phyloP scores from a whole-genome alignment of 2,797 vertebrate species.

The Enteromius thamalakanensis region DNA sequence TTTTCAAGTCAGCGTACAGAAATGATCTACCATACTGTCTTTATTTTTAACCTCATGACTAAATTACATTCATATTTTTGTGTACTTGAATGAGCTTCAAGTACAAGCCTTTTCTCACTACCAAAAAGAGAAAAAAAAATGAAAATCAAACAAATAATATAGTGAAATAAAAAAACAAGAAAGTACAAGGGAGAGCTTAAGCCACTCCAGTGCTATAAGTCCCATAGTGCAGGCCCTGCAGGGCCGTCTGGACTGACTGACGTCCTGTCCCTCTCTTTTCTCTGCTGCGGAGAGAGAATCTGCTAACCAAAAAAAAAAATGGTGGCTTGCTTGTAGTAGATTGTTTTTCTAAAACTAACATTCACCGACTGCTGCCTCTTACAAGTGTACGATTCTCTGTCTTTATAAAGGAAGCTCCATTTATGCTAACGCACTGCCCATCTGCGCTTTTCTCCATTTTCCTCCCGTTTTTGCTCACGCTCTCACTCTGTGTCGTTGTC shows the following conservation, averaged over 20 bases:
- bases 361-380: constrained; percentile 39
- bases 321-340: constrained; percentile 52
- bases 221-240: constrained; percentile 66
- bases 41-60: constrained; percentile 82
- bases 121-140: constrained; percentile 68
- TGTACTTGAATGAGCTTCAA: constrained; percentile 72
- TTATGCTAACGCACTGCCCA: constrained; percentile 44
- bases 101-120: constrained; percentile 75
- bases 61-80: constrained; percentile 85
- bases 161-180: constrained; percentile 71
- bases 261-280: constrained; percentile 56
- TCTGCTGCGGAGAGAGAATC: constrained; percentile 58
- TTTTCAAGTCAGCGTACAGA: constrained; percentile 76
- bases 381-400: constrained; percentile 33
- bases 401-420: constrained; percentile 54
- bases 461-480: constrained; percentile 45
- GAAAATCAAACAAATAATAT: constrained; percentile 75
- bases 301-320: constrained; percentile 59
- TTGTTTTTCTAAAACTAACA: constrained; percentile 52
- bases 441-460: constrained; percentile 19
- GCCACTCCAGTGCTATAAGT: constrained; percentile 71
- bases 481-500: constrained; percentile 45
- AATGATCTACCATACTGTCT: constrained; percentile 78
- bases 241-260: constrained; percentile 63
- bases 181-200: constrained; percentile 68